Base-by-base conservation (phyloP, 2,113 vertebrate genomes). In the Pluvianellus socialis region DNA sequence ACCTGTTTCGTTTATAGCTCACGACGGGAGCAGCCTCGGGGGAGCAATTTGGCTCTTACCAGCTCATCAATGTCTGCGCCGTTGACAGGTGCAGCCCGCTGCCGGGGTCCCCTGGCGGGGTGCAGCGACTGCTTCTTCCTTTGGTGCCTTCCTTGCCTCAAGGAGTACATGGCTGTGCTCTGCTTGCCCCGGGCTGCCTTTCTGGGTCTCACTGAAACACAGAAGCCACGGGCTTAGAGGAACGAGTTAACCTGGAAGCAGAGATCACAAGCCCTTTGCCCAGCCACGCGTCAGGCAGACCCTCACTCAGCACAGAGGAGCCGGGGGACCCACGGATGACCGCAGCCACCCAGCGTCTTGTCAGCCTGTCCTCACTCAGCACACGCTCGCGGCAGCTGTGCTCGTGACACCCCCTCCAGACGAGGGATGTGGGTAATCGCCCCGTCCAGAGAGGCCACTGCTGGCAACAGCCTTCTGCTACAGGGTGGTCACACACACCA, bases 21-120 rank as follows among this genome's bases (percentile, higher is more conserved):
- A 17, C 0, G 28, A 87, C 44, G 59, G 13, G 59, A 96, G 65
- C 30, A 42, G 70, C 67, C 86, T 67, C 68, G 20, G 1, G 59
- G 77, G 81, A 88, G 45, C 47, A 68, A 49, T 94, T 71, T 71
- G 66, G 73, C 75, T 83, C 98, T 98, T 97, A 99, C 99, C 99
- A 99, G 98, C 93, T 99, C 99, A 5, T 99, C 99, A 3, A 99
- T 99, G 97, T 99, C 99, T 14, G 98, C 97, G 3, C 98, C 98
- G 14, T 98, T 99, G 96, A 96, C 98, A 79, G 98, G 97, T 26
- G 97, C 90, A 0, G 90, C 79, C 96, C 95, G 98, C 61, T 98
- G 98, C 88, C 95, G 98, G 65, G 98, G 72, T 79, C 97, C 97
- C 72, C 97, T 98, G 65, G 84, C 62, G 40, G 98, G 91, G 44